Base-by-base conservation (phyloP, 2,113 vertebrate genomes). In the Mola mola region DNA sequence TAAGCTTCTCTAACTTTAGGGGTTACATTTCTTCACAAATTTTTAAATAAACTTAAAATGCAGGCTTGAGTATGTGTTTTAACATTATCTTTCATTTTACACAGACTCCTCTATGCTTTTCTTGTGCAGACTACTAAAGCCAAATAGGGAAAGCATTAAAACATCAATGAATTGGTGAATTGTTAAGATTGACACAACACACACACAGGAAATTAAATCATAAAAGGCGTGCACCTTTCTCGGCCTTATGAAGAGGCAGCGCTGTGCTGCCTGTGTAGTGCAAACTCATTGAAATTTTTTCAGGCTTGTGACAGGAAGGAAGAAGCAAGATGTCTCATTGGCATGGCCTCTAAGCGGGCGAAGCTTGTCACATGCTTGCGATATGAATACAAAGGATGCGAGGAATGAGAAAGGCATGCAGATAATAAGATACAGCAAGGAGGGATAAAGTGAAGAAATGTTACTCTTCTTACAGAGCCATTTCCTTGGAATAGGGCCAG, bases 351-450 rank as follows among this genome's bases (percentile, higher is more conserved):
- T 64, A 55, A 81, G 74, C 69, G 34, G 69, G 81, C 57, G 70
- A 81, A 75, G 78, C 76, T 69, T 66, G 81, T 87, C 84, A 86
- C 86, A 86, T 87, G 84, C 52, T 20, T 46, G 75, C 46, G 66
- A 72, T 81, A 68, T 63, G 80, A 82, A 81, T 71, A 83, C 75
- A 84, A 87, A 83, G 84, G 85, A 88, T 84, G 79, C 71, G 61
- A 86, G 83, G 79, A 87, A 88, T 88, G 86, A 85, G 86, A 86
- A 72, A 83, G 81, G 87, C 84, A 85, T n/a, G 78, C 87, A 84
- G 83, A 83, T 85, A 87, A 90, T 87, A 76, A 88, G 83, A 87
- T 75, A 71, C 80, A 80, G 87, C 15, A 70, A 71, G 65, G 78
- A 79, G 67, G 69, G 79, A 67, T 85, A 78, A 78, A 87, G 72